Conservation (phyloP, 2,888 invertebrate species). For the Bibio marci region DNA sequence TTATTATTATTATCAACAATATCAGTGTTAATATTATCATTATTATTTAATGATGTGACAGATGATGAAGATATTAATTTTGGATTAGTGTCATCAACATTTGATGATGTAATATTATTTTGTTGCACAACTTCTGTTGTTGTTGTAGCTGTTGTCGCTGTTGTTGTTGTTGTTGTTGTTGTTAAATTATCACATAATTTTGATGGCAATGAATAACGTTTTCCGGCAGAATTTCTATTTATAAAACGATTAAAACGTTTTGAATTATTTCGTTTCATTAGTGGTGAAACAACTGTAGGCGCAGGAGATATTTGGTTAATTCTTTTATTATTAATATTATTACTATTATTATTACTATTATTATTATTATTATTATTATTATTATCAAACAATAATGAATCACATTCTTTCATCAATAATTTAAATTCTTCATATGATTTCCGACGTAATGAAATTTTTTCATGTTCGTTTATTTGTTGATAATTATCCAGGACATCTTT, state of each 20-base stretch:
- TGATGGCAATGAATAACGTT: background rate
- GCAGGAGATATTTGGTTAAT: too few relatives aligned
- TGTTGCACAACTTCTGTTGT: too few relatives aligned
- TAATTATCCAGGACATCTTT: background rate
- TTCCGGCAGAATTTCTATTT: background rate
- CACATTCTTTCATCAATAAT: constrained; percentile 24
- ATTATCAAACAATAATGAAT: constrained; percentile 8
- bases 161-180: background rate
- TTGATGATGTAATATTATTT: too few relatives aligned
- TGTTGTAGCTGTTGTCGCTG: background rate
- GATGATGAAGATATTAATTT: too few relatives aligned
- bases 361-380: background rate
- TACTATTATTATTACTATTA: background rate
- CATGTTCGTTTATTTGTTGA: constrained; percentile 13
- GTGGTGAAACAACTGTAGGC: background rate
- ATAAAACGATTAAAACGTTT: constrained; percentile 1
- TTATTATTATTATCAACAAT: too few relatives aligned
- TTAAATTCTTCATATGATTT: constrained; percentile 31
- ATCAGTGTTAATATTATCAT: too few relatives aligned
- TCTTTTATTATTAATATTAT: too few relatives aligned
- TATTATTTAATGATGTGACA: too few relatives aligned
- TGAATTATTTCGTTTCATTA: constrained; percentile 7
- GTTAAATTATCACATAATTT: background rate
- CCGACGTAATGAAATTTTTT: constrained; percentile 26
- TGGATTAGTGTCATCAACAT: too few relatives aligned